Percentiles rank a stretch among this genome's conserved stretches.
phyloP scores from a whole-genome alignment of 2,113 vertebrate species.

The Hydropotes inermis region DNA sequence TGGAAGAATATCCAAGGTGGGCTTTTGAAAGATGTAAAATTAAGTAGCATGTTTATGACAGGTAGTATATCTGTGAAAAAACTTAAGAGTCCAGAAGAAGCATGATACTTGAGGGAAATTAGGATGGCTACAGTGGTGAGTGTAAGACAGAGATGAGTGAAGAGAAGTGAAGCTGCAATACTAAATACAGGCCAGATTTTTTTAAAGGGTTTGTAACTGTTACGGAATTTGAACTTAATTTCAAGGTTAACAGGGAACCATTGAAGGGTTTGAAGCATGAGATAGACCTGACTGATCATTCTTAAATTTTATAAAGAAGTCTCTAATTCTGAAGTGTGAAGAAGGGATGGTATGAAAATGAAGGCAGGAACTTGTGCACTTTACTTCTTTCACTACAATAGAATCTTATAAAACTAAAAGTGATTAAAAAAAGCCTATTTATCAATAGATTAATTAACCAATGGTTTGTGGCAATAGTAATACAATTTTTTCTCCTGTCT shows the following conservation, averaged over 20 bases:
- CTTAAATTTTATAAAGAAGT: constrained; percentile 20
- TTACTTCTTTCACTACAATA: background rate
- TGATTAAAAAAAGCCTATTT: background rate
- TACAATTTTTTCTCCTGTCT: background rate
- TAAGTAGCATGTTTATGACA: background rate
- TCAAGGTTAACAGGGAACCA: background rate
- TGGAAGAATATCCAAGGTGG: background rate
- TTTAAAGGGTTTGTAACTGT: background rate
- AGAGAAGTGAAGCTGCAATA: background rate
- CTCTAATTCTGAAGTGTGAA: background rate
- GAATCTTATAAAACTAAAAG: background rate
- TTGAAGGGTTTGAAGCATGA: background rate
- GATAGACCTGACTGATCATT: background rate
- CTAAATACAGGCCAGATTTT: background rate
- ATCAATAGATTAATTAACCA: background rate
- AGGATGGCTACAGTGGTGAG: background rate
- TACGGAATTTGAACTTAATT: background rate
- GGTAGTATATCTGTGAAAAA: background rate
- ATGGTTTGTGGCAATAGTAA: background rate
- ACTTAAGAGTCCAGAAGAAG: background rate
- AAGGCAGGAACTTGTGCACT: background rate
- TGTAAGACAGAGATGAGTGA: background rate
- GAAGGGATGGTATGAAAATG: background rate
- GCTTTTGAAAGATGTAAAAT: background rate
- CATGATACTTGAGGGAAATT: background rate